phyloP scores from a whole-genome alignment of 1,140 invertebrate genomes.

The Calephelis virginiensis region DNA sequence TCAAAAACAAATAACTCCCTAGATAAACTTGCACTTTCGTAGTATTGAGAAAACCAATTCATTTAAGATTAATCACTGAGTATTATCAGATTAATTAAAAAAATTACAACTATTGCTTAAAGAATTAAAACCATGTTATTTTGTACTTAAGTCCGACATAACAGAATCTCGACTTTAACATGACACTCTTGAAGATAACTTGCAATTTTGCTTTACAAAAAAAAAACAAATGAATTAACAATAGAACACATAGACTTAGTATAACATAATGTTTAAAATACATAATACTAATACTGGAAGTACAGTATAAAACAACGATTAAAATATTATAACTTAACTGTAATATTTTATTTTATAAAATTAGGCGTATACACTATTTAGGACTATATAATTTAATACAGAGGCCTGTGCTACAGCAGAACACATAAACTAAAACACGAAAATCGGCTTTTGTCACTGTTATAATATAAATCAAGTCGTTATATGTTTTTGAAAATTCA shows the following conservation, averaged over 20 bases:
- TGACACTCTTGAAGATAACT: background rate
- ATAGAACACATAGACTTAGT: conserved; percentile 1
- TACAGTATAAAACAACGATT: conserved; percentile 6
- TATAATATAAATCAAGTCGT: conserved; percentile 3
- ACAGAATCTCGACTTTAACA: background rate
- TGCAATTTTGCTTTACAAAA: background rate
- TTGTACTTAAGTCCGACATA: conserved; percentile 1
- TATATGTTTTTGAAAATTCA: conserved; percentile 28
- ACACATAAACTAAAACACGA: background rate
- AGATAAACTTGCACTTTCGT: background rate
- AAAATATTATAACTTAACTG: conserved; percentile 1
- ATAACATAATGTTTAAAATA: conserved; percentile 6
- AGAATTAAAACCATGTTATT: conserved; percentile 4
- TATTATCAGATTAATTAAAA: background rate
- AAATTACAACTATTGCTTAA: conserved; percentile 6
- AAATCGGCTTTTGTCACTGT: conserved; percentile 17
- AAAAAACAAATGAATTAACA: background rate
- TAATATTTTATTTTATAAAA: conserved; percentile 9
- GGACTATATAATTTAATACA: background rate
- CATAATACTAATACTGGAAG: conserved; percentile 14
- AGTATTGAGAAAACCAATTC: background rate
- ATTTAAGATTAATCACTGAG: conserved; percentile 6
- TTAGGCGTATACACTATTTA: background rate
- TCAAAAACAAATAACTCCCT: conserved; percentile 23
- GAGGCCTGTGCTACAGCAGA: background rate